Conservation (phyloP, 2,888 invertebrate species). For the Rapana venosa region DNA sequence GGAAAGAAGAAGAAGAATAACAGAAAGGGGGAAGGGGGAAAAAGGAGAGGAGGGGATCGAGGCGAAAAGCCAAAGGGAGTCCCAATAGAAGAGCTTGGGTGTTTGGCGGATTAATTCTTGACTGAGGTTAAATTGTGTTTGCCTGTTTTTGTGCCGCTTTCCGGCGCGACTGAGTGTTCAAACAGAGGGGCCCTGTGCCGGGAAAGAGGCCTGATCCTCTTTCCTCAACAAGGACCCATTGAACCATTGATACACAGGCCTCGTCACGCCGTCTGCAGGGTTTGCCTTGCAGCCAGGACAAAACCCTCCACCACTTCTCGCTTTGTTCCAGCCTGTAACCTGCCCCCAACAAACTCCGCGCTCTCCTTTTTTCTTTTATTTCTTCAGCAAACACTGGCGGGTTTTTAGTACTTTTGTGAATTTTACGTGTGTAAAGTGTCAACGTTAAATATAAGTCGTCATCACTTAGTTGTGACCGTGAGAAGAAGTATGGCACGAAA, state of each 20-base stretch:
- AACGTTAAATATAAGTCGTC: not conserved
- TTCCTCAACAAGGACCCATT: conserved; percentile 3
- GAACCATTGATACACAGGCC: conserved; percentile 25
- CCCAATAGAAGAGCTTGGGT: conserved; percentile 35
- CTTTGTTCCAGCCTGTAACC: conserved; percentile 13
- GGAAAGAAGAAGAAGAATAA: conserved; percentile 3
- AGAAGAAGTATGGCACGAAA: too few relatives aligned
- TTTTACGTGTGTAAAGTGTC: not conserved
- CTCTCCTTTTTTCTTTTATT: too few relatives aligned
- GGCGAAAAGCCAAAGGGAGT: conserved; percentile 34
- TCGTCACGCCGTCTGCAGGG: not conserved
- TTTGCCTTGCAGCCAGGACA: not conserved
- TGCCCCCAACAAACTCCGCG: not conserved
- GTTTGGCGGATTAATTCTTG: conserved; percentile 42
- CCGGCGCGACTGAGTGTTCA: conserved; percentile 23
- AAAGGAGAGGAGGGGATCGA: conserved; percentile 21
- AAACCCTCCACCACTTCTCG: conserved; percentile 13
- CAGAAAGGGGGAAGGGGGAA: not conserved
- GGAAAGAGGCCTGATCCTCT: not conserved
- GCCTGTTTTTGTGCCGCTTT: conserved; percentile 42
- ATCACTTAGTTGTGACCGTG: too few relatives aligned
- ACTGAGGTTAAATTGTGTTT: conserved; percentile 41
- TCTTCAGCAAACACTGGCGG: not conserved
- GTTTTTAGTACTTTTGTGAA: not conserved
- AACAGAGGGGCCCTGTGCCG: conserved; percentile 25